Evolutionary conservation across 1,140 invertebrate species (phyloP), one percentile per base, ranked within the genome.

Genomic region (Carposina sasakii): DNA sequence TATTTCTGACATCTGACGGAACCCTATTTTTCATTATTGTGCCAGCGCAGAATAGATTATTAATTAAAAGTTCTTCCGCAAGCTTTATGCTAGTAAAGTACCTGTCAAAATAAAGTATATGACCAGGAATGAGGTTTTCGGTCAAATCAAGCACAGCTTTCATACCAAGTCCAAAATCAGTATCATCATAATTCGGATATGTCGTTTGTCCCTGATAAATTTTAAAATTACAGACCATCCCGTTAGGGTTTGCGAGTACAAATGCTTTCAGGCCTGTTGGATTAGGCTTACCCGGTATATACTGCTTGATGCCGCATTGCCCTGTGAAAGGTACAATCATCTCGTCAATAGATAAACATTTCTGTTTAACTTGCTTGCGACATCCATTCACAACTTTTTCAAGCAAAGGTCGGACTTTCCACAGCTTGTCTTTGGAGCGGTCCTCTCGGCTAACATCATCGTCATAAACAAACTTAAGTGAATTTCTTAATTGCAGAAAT

Each of bases 71-170:
- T 42, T 42, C 40, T 15, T 26, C 22, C 4, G n/a, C 12, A 8
- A 42, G 13, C 12, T 42, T 42, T 19, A 15, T 10, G 10, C 22
- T 13, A 4, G 40, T 42, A 26, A 42, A 42, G 16, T 26, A 42
- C 9, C 40, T 12, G 23, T 42, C 40, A 26, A 42, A 42, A 42
- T 26, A 42, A 12, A 42, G 15, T 26, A 42, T 16, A 28, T 42
- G 40, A 26, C 40, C 40, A 2, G 40, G 40, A 26, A 24, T 24
- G 13, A 42, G 28, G 3, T 12, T 24, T 1, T 16, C 10, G 2
- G 40, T 16, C 16, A 42, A 42, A 17, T 24, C 9, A 13, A 42
- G 15, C 15, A 42, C 40, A 5, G 40, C 22, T 26, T 13, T 26
- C 10, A 9, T 15, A 13, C 22, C 21, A 26, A 42, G n/a, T n/a